Evolutionary conservation across 1,140 invertebrate genomes (phyloP).

Genomic region (Drosophila micromelanica): DNA sequence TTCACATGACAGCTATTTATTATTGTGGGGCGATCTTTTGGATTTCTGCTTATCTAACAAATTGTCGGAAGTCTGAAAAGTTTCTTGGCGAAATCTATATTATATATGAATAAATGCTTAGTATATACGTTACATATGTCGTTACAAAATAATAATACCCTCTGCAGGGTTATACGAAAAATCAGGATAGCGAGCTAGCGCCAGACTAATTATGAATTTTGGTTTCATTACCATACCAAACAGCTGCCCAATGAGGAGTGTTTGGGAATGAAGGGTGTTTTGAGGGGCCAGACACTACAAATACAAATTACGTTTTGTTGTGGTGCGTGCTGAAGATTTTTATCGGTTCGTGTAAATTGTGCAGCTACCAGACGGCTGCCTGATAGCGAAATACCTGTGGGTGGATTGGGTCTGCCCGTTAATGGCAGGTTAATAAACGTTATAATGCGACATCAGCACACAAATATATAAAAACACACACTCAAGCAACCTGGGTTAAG

Average conservation of each 20-base stretch:
- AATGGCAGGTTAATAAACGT: conserved; percentile 80
- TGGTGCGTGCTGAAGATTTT: conserved; percentile 72
- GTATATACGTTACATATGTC: no score
- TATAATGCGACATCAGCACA: conserved; percentile 60
- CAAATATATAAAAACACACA: conserved; percentile 17
- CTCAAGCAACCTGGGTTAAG: neutral
- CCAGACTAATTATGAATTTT: conserved; percentile 63
- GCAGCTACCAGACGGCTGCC: conserved; percentile 34
- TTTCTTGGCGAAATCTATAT: no score
- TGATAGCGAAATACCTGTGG: conserved; percentile 25
- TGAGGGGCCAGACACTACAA: conserved; percentile 13
- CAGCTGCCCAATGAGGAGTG: conserved; percentile 10
- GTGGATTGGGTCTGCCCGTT: conserved; percentile 56
- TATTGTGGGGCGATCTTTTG: no score
- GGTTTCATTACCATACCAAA: conserved; percentile 28
- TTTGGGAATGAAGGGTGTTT: neutral
- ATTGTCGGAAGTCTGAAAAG: no score
- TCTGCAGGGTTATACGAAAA: no score
- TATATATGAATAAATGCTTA: no score
- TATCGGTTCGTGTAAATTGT: conserved; percentile 64
- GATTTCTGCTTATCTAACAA: no score
- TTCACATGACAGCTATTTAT: no score
- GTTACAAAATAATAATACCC: no score
- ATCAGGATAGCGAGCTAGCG: neutral
- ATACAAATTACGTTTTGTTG: conserved; percentile 50